Conservation (phyloP, 2,888 invertebrate genomes). For the Philereme vetulata region DNA sequence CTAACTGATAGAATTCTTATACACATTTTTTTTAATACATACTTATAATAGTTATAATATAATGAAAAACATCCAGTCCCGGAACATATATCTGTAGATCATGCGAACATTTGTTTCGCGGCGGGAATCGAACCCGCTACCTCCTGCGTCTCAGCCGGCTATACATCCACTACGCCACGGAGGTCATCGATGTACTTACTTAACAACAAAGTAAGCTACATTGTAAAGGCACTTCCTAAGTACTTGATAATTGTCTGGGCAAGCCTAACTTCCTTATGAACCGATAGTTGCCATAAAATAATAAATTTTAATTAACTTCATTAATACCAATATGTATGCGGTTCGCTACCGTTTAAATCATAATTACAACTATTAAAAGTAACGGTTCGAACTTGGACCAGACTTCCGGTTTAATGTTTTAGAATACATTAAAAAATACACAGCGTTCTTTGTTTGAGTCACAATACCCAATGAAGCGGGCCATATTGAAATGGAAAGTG, state of each 20-base stretch:
- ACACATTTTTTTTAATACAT: no score
- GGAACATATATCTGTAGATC: no score
- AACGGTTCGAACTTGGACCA: slow-evolving; percentile 5
- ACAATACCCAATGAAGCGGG: neutral
- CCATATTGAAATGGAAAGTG: neutral
- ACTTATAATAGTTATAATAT: no score
- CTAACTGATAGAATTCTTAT: no score
- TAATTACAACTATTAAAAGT: slow-evolving; percentile 14
- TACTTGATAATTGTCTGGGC: neutral
- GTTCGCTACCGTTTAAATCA: slow-evolving; percentile 12
- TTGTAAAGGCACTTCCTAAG: neutral
- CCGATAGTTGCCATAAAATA: slow-evolving; percentile 10
- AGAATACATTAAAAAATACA: neutral
- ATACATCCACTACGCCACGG: no score
- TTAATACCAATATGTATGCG: slow-evolving; percentile 16
- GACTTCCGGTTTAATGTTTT: slow-evolving; percentile 8
- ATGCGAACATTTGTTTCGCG: no score
- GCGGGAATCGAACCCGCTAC: no score
- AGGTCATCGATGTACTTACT: no score
- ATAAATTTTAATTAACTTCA: slow-evolving; percentile 12
- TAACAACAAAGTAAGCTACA: neutral
- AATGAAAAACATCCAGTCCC: no score
- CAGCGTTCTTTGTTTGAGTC: neutral
- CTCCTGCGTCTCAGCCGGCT: no score
- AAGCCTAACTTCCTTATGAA: slow-evolving; percentile 7